These are phyloP conservation scores for Drosophila elegans DNA, from an alignment of 1,140 invertebrate genomes.

Conservation along the genomic window DNA sequence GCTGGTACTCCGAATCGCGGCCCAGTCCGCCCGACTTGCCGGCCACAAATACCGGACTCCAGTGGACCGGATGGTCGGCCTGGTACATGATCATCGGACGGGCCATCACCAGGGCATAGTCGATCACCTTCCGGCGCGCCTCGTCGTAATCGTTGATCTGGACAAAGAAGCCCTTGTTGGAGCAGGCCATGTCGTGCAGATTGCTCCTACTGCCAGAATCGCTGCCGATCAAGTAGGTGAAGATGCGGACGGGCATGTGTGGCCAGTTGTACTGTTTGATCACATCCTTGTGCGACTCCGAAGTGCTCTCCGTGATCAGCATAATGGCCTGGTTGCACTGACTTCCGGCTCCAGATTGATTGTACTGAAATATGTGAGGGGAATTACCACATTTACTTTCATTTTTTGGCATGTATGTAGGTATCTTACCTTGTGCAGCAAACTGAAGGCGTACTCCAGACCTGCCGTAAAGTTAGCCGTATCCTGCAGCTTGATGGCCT, in stretches of 20 bases:
- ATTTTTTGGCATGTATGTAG: background rate
- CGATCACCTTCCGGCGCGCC: slow-evolving; percentile 94
- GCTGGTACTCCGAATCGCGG: slow-evolving; percentile 89
- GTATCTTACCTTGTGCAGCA: slow-evolving; percentile 91
- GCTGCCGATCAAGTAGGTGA: slow-evolving; percentile 97
- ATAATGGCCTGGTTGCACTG: slow-evolving; percentile 99
- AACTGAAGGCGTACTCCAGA: slow-evolving; percentile 95
- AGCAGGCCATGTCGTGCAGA: slow-evolving; percentile 97
- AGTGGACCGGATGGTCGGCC: slow-evolving; percentile 94
- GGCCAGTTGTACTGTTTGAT: slow-evolving; percentile 96
- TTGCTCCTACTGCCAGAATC: slow-evolving; percentile 94
- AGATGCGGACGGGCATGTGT: slow-evolving; percentile 96
- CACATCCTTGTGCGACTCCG: slow-evolving; percentile 86
- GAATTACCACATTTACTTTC: background rate
- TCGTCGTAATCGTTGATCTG: slow-evolving; percentile 93
- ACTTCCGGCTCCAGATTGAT: slow-evolving; percentile 91
- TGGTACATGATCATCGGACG: slow-evolving; percentile 96
- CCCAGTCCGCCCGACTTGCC: slow-evolving; percentile 90
- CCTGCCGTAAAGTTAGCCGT: slow-evolving; percentile 97
- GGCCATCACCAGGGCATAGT: slow-evolving; percentile 95
- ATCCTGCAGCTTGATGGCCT: slow-evolving; percentile 89
- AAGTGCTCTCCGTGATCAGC: slow-evolving; percentile 96
- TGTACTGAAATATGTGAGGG: slow-evolving; percentile 87
- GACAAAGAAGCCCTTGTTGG: slow-evolving; percentile 97
- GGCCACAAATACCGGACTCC: slow-evolving; percentile 95